phyloP scores from a whole-genome alignment of 2,888 invertebrate genomes.

The Patella depressa region DNA sequence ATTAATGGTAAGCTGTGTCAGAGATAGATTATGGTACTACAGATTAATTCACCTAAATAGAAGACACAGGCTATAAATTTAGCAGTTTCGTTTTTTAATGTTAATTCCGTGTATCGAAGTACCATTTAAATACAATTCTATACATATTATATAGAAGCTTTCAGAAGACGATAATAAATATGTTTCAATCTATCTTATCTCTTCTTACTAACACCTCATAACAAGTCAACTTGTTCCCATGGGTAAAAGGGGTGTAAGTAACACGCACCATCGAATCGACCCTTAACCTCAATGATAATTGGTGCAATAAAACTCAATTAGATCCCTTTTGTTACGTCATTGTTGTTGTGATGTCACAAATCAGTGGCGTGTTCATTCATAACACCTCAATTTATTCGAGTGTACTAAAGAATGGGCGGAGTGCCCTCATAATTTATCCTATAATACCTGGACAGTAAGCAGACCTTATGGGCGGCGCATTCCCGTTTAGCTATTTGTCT shows the following conservation, averaged over 20 bases:
- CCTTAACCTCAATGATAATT: constrained; percentile 4
- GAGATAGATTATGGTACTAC: too few relatives aligned
- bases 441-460: constrained; percentile 6
- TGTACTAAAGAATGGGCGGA: constrained; percentile 1
- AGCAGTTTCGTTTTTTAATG: too few relatives aligned
- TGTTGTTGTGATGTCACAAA: constrained; percentile 4
- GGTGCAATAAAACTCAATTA: constrained; percentile 12
- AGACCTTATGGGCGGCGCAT: constrained; percentile 3
- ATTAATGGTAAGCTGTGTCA: too few relatives aligned
- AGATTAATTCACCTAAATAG: too few relatives aligned
- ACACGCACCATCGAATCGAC: not conserved
- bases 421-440: not conserved
- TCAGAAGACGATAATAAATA: too few relatives aligned
- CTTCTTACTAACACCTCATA: too few relatives aligned
- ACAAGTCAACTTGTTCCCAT: not conserved
- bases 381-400: constrained; percentile 3
- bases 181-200: too few relatives aligned
- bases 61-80: too few relatives aligned
- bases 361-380: constrained; percentile 3
- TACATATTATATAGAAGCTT: too few relatives aligned
- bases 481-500: not conserved
- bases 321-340: constrained; percentile 6
- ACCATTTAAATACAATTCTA: too few relatives aligned
- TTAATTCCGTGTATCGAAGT: too few relatives aligned
- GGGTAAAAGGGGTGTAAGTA: not conserved